Evolutionary conservation across 2,113 vertebrate species (phyloP).

Genomic region (Eolophus roseicapilla): DNA sequence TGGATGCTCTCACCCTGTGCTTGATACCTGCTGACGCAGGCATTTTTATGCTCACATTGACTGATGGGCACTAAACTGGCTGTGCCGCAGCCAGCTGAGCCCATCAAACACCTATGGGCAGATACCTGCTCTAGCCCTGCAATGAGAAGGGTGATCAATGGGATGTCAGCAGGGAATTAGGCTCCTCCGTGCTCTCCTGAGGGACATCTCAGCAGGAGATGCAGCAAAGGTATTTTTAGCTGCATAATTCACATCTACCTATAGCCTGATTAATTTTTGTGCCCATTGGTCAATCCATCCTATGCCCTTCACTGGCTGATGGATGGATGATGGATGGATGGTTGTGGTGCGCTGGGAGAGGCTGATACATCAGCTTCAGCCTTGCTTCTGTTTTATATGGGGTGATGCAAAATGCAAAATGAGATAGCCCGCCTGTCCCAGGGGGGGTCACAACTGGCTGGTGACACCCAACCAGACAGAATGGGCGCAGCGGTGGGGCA

Average conservation of each 20-base stretch:
- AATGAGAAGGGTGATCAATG: neutral
- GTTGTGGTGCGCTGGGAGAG: neutral
- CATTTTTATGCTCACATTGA: neutral
- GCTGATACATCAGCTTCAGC: neutral
- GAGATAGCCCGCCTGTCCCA: neutral
- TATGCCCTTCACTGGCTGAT: fast-evolving
- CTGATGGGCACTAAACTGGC: neutral
- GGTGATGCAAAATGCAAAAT: neutral
- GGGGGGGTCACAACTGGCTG: neutral
- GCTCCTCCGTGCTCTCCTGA: neutral
- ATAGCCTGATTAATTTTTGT: neutral
- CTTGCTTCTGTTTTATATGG: neutral
- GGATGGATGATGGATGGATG: neutral
- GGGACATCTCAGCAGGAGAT: neutral
- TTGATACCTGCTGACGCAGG: conserved; percentile 4
- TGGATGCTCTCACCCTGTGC: neutral
- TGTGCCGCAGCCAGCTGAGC: neutral
- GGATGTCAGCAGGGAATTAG: neutral
- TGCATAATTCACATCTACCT: neutral
- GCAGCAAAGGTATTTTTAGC: conserved; percentile 39
- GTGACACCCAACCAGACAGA: neutral
- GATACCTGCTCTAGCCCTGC: neutral
- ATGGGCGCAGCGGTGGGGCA: fast-evolving
- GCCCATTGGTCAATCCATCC: neutral
- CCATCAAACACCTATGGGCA: neutral